A percentile compares a stretch with the other conserved stretches of the same genome.
Evolutionary conservation across 1,140 invertebrate genomes (phyloP).

Genomic region (Cepaea nemoralis): DNA sequence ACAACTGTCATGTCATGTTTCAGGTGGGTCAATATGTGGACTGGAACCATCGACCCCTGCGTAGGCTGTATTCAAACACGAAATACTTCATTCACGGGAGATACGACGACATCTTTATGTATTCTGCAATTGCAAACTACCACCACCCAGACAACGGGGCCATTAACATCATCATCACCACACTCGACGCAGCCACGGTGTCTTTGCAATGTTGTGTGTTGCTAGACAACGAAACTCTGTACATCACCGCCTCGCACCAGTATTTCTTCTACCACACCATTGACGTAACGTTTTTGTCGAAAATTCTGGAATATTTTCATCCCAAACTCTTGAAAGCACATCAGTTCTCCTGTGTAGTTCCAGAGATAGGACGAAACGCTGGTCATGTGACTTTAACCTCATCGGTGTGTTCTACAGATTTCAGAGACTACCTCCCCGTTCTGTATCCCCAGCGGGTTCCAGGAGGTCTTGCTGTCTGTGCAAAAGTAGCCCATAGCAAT

Average conservation of each 20-base stretch:
- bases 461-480: constrained; percentile 41
- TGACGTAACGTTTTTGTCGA: constrained; percentile 18
- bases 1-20: background rate
- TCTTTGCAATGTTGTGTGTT: constrained; percentile 33
- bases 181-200: background rate
- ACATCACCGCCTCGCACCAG: background rate
- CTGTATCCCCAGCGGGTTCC: constrained; percentile 9
- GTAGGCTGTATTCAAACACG: background rate
- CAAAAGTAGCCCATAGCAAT: constrained; percentile 31
- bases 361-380: constrained; percentile 20
- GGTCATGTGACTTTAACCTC: constrained; percentile 39
- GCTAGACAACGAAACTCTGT: constrained; percentile 19
- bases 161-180: constrained; percentile 42
- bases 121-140: constrained; percentile 44
- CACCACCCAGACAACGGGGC: constrained; percentile 13
- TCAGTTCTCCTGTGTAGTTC: constrained; percentile 39
- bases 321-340: constrained; percentile 13
- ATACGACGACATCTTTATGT: constrained; percentile 34
- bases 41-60: background rate
- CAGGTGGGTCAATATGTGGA: background rate
- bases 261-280: constrained; percentile 34
- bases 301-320: constrained; percentile 23
- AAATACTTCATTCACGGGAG: constrained; percentile 1
- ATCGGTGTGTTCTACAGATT: constrained; percentile 16
- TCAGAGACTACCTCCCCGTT: constrained; percentile 38